Conservation (phyloP, 2,113 vertebrate genomes). For the Nanorana parkeri region DNA sequence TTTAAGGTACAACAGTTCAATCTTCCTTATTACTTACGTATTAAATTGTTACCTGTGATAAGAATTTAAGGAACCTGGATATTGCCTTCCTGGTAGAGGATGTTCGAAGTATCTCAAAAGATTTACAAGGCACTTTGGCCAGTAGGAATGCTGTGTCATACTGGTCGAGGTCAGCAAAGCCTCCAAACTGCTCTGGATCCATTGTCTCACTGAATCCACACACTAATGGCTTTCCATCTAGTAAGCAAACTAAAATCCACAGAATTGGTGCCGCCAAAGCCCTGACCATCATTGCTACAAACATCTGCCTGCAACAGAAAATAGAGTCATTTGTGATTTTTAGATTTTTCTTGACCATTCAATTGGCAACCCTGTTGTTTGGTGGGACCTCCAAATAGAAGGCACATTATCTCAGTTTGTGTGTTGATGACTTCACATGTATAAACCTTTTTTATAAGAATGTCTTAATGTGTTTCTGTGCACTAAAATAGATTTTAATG, state of each 20-base stretch:
- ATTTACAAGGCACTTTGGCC: slow-evolving; percentile 42
- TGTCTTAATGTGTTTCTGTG: too few species aligned
- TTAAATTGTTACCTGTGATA: slow-evolving; percentile 38
- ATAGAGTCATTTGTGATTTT: not conserved
- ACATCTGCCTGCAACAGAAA: slow-evolving; percentile 6
- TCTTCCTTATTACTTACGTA: too few species aligned
- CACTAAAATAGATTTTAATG: too few species aligned
- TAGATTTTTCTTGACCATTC: too few species aligned
- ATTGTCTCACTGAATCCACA: slow-evolving; percentile 43
- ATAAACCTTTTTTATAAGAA: too few species aligned
- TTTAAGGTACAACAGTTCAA: too few species aligned
- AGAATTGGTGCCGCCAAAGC: slow-evolving; percentile 14
- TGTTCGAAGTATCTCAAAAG: slow-evolving; percentile 12
- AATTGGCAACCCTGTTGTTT: too few species aligned
- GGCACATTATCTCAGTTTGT: too few species aligned
- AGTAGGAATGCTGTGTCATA: not conserved
- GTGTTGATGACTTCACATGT: too few species aligned
- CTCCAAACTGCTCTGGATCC: slow-evolving; percentile 39
- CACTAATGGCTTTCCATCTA: slow-evolving; percentile 19
- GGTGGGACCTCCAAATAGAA: too few species aligned
- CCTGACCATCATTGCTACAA: slow-evolving; percentile 18
- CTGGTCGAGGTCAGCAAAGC: not conserved
- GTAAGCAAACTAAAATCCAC: slow-evolving; percentile 29
- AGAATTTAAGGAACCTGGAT: slow-evolving; percentile 41
- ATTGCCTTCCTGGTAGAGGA: slow-evolving; percentile 45